phyloP scores from a whole-genome alignment of 2,888 invertebrate species.

The Mesorhabditis sp. region DNA sequence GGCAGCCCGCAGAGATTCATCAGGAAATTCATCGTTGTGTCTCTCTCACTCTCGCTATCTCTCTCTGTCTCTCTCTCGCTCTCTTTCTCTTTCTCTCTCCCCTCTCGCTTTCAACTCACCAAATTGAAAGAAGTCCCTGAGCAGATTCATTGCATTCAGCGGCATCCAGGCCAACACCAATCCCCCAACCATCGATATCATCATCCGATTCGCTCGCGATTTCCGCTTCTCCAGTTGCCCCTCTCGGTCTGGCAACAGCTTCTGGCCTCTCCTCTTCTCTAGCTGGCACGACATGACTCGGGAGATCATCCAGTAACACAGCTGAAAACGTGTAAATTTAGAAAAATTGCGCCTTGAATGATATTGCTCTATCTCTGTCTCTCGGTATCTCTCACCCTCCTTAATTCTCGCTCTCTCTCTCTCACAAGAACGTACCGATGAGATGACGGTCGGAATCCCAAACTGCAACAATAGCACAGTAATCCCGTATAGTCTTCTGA shows the following conservation, averaged over 20 bases:
- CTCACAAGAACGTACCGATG: constrained; percentile 29
- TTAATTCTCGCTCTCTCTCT: constrained; percentile 21
- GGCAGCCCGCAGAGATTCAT: too few species aligned
- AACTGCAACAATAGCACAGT: constrained; percentile 52
- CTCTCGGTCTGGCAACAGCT: constrained; percentile 31
- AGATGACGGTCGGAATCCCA: constrained; percentile 53
- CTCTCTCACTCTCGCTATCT: too few species aligned
- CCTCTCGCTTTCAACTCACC: neutral
- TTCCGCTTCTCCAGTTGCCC: constrained; percentile 31
- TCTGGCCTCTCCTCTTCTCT: constrained; percentile 29
- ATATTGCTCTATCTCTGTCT: too few species aligned
- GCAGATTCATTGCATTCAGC: constrained; percentile 50
- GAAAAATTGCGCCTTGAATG: too few species aligned
- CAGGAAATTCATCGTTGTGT: too few species aligned
- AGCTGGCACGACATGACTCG: constrained; percentile 23
- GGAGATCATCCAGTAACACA: constrained; percentile 38
- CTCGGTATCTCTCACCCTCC: constrained; percentile 18
- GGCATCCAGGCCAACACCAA: constrained; percentile 56
- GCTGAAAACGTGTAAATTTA: constrained; percentile 3
- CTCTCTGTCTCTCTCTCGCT: too few species aligned
- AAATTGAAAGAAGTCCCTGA: constrained; percentile 40
- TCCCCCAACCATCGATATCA: constrained; percentile 53
- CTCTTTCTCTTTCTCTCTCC: too few species aligned
- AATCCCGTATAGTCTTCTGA: constrained; percentile 35
- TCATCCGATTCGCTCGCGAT: constrained; percentile 47